These are phyloP conservation scores for Bombus sylvicola DNA, from an alignment of 1,140 invertebrate genomes.

Conservation along the genomic window DNA sequence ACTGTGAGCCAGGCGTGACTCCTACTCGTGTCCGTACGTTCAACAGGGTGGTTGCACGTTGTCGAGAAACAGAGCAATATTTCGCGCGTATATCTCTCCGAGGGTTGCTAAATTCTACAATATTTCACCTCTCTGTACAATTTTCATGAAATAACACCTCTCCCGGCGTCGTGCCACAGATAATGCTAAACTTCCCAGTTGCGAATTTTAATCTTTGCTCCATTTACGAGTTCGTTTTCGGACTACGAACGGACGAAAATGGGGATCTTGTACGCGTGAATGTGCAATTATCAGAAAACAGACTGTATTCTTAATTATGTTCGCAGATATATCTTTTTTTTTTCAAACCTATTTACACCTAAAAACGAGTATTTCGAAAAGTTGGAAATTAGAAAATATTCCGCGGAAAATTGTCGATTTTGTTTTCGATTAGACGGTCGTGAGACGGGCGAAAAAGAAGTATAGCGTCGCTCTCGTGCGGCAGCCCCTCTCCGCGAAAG, in stretches of 20 bases:
- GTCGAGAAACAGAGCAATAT: conserved; percentile 58
- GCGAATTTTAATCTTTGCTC: background rate
- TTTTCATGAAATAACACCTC: background rate
- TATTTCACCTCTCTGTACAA: background rate
- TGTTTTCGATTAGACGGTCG: background rate
- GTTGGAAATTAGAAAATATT: background rate
- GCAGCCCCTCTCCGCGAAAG: background rate
- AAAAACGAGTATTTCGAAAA: too few relatives aligned
- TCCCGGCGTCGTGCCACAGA: background rate
- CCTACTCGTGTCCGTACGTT: conserved; percentile 71
- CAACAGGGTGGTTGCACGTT: conserved; percentile 71
- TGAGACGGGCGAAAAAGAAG: background rate
- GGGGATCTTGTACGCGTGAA: background rate
- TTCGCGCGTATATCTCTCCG: conserved; percentile 23
- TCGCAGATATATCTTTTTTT: too few relatives aligned
- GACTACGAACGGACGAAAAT: background rate
- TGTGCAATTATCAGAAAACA: background rate
- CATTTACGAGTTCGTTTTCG: background rate
- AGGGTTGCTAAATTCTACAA: conserved; percentile 19
- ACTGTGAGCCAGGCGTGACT: conserved; percentile 75
- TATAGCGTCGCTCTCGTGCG: background rate
- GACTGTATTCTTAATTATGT: background rate
- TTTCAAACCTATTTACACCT: too few relatives aligned
- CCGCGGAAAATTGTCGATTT: background rate
- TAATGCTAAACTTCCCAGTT: background rate